A percentile compares a stretch with the other conserved stretches of the same genome.
Conservation (phyloP, 2,888 invertebrate genomes). For the Phaonia tiefii region DNA sequence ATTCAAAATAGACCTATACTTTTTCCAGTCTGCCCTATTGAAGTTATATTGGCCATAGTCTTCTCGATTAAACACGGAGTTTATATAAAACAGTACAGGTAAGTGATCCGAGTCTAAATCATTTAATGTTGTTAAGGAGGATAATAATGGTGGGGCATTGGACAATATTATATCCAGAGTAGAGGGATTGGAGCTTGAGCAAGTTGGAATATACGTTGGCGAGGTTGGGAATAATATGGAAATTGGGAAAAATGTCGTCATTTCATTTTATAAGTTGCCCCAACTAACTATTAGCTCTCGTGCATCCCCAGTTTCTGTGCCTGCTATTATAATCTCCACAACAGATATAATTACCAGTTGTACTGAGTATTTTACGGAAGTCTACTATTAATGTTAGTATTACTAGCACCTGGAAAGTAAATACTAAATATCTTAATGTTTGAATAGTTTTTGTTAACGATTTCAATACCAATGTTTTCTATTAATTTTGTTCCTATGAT, state of each 20-base stretch:
- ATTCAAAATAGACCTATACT: no score
- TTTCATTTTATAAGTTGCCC: conserved; percentile 37
- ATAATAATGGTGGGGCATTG: background rate
- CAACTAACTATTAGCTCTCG: conserved; percentile 27
- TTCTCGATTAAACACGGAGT: background rate
- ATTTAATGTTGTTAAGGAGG: background rate
- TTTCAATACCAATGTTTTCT: no score
- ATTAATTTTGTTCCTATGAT: no score
- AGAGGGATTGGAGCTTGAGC: background rate
- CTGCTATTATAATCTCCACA: conserved; percentile 34
- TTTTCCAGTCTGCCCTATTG: no score
- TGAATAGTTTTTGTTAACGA: no score
- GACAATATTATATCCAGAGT: conserved; percentile 22
- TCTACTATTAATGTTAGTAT: no score
- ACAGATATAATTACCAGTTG: background rate
- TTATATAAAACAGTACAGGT: conserved; percentile 16
- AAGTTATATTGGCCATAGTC: no score
- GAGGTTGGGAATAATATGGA: conserved; percentile 29
- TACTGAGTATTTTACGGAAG: background rate
- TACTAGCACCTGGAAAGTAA: no score
- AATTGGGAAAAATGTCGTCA: no score
- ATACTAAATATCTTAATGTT: no score
- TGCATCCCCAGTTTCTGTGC: conserved; percentile 27
- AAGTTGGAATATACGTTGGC: conserved; percentile 21
- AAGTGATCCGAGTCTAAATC: conserved; percentile 28